Evolutionary conservation across 2,797 vertebrate species (phyloP), one percentile per base, ranked within the genome.

Genomic region (Dicrostonyx torquatus): DNA sequence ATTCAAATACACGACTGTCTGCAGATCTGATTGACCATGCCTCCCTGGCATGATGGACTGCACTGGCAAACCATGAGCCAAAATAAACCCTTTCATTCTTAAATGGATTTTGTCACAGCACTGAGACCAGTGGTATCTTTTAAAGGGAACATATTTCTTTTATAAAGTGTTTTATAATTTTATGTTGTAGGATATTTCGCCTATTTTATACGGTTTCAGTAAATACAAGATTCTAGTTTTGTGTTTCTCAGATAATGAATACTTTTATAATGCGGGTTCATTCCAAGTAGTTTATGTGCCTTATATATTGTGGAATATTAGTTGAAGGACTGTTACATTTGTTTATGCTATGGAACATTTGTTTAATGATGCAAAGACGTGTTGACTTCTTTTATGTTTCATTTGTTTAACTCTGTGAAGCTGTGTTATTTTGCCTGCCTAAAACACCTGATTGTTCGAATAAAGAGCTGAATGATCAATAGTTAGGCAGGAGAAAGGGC

Each of bases 231-330:
- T 45, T 66, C 60, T 0, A 48, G 8, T 84, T 94, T 77, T 64
- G 12, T 89, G 40, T 73, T 87, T 93, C 96, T 73, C 72, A 77
- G 53, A 85, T n/a, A 82, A 95, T 14, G 4, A 94, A 77, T 34
- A 86, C 64, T 22, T 64, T 80, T 22, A 37, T 70, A 10, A 64
- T 29, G 29, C 31, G 5, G 12, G 22, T 29, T 53, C 55, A 55
- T 37, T 40, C 14, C 37, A 55, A 86, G 40, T 55, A 87, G 34
- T 40, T 55, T 70, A 55, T 55, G 15, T 70, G 14, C 22, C 13
- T 24, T 53, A 20, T 72, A 72, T 40, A 37, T 40, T 72, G 70
- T 37, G 18, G 10, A 72, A 72, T 72, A 40, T 11, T 40, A 72
- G n/a, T 37, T 72, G 18, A 72, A 40, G 18, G 40, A 12, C 9